Evolutionary conservation across 2,797 vertebrate species (phyloP), one percentile per base, ranked within the genome.

Genomic region (Adelosebastes latens): DNA sequence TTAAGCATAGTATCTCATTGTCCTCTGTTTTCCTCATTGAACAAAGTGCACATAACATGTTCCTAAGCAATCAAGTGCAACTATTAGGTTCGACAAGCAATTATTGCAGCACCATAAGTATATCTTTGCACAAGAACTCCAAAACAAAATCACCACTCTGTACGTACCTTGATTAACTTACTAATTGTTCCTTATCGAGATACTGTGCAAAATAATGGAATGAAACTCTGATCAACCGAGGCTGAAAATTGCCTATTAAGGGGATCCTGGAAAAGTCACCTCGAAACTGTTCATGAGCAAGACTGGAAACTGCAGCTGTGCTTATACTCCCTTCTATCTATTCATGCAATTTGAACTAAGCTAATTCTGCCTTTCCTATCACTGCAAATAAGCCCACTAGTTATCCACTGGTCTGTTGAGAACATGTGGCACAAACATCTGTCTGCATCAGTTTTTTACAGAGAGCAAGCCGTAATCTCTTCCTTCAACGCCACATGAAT

Each of bases 161-260:
- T 60, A 68, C 70, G 77, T 77, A 86, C 73, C 80, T 85, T 89
- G 86, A 93, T 90, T 89, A 89, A 85, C 80, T 84, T 81, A 63
- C 80, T 87, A 92, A 90, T 88, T 83, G 88, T 83, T 84, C 75
- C 60, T 88, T 87, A 90, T 90, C 80, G 80, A 89, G 88, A 84
- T 79, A 79, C 69, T 85, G 70, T 71, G 70, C 67, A 77, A 72
- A 82, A 80, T 91, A 92, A 91, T 89, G 80, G 67, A 88, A 90
- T 80, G 61, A 88, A 66, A 73, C 75, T 70, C 88, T 77, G 85
- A 87, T 89, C 87, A 92, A 75, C 78, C 29, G 34, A 89, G 72
- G 81, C 88, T 90, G 76, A 79, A 92, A 90, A 91, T 90, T 87
- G 86, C 85, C 85, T 81, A 79, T 89, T 91, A 89, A 83, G 67